Evolutionary conservation across 2,797 vertebrate species (phyloP), one percentile per base, ranked within the genome.

Genomic region (Amniataba percoides): DNA sequence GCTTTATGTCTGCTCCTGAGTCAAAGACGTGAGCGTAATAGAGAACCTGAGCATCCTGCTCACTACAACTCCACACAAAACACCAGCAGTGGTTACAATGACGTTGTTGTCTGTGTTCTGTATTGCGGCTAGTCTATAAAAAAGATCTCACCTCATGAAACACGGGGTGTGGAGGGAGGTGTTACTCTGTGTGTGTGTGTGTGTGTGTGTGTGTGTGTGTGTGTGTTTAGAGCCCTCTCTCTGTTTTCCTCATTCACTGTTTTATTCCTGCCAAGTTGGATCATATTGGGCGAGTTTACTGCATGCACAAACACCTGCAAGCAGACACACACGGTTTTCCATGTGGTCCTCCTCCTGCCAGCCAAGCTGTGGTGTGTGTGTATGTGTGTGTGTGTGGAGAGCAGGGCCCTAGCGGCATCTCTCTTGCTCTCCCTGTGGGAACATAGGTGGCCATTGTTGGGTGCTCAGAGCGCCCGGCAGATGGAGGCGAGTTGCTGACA

Each of bases 401-500:
- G 81, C 79, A 71, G 82, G 77, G 79, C 63, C 70, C 78, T 78
- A 59, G 77, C 61, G 62, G 88, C 88, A 83, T 87, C 82, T 75
- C 75, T 75, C 74, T 81, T 57, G 74, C 80, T 69, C 79, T 89
- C 82, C 87, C 89, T 93, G 87, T 95, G 94, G 93, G 91, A 95
- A 95, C 94, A 94, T 94, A 95, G 94, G 93, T 94, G 92, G 87
- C 90, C 90, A 94, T 94, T 96, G 95, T 95, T 95, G 84, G 85
- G 80, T 80, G 62, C 65, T 89, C 76, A 77, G 62, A 74, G 84
- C 10, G 56, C 42, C 15, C 14, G 31, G 74, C 71, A 73, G 75
- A 84, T 83, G 80, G 88, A 84, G 77, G 78, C 48, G 67, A 74
- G 83, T 51, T 72, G 84, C 84, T 91, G 93, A 93, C 60, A 74